These are phyloP conservation scores for Nysson spinosus DNA, from an alignment of 2,888 invertebrate genomes.

Conservation along the genomic window DNA sequence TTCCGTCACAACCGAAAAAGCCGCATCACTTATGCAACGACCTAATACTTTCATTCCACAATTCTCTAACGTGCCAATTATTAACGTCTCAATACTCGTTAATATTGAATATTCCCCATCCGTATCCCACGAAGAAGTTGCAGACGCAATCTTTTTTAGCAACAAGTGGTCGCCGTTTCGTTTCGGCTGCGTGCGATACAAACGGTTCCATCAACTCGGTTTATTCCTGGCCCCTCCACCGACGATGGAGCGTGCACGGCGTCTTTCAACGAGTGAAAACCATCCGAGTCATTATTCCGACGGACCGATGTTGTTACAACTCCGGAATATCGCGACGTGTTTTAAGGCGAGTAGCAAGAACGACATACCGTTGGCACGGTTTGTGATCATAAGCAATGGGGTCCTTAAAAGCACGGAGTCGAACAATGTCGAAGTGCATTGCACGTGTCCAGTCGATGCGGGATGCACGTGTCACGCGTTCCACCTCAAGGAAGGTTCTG, in stretches of 20 bases:
- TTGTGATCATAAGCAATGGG: slow-evolving; percentile 34
- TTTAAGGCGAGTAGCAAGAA: background rate
- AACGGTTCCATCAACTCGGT: background rate
- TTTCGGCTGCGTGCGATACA: background rate
- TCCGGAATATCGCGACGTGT: slow-evolving; percentile 23
- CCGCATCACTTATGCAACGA: too few species aligned
- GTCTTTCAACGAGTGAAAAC: too few species aligned
- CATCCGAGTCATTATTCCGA: too few species aligned
- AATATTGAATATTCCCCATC: too few species aligned
- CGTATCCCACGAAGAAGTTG: background rate
- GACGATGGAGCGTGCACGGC: too few species aligned
- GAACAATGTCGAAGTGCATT: slow-evolving; percentile 14
- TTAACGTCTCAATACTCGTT: background rate
- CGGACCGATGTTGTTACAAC: slow-evolving; percentile 22
- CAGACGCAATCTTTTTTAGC: slow-evolving; percentile 50
- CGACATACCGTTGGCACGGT: slow-evolving; percentile 18
- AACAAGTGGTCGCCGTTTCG: slow-evolving; percentile 59
- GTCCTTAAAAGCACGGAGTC: slow-evolving; percentile 25
- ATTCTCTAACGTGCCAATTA: background rate
- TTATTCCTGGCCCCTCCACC: too few species aligned
- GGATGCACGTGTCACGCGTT: slow-evolving; percentile 62
- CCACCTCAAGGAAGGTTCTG: slow-evolving; percentile 37
- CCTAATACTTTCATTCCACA: slow-evolving; percentile 11
- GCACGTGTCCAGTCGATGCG: slow-evolving; percentile 59
- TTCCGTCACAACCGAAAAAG: too few species aligned